Base-by-base conservation (phyloP, 92 coral and sea anemone genomes). In the Isaurus tuberculatus region DNA sequence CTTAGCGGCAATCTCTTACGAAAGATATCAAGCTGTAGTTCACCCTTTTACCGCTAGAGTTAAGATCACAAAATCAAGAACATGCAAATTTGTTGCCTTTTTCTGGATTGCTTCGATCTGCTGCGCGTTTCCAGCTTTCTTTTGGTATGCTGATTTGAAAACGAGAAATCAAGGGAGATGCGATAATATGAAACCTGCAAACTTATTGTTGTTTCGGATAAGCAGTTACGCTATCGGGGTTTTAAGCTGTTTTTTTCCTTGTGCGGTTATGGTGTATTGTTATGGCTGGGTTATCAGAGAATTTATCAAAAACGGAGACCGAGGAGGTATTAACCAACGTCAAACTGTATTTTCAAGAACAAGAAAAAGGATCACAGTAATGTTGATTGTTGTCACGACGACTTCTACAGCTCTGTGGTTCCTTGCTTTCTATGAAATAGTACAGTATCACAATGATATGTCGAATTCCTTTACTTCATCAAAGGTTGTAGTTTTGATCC, bases 11-110 rank as follows among this genome's bases (percentile, higher is more conserved):
- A 68, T 68, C 10, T 31, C 73, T 5, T 68, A 68, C 28, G 73
- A 68, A 30, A 30, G 73, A 32, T 68, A 68, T n/a, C 73, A 68
- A 33, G 73, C 73, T 7, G 34, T 68, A 16, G 73, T 68, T 17
- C 10, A 68, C 8, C 73, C 73, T 30, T 26, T 68, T 6, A 68
- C 73, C 17, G 73, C 73, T 14, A 68, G 73, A 26, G 26, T 25
- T 5, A 68, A 68, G 34, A 34, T 68, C 29, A 33, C 73, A 1
- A 68, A 68, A 34, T 17, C 26, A 8, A 36, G n/a, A 19, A 70
- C 74, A 9, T 19, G 19, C 17, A 70, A 22, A 15, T 70, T 34
- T 22, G 36, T 69, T 17, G 53, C 29, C 7, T 9, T 70, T 46
- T 16, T 13, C 22, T 68, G 74, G 74, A 3, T 70, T 11, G 6